These are phyloP conservation scores for Drosophila greeni DNA, from an alignment of 2,888 invertebrate genomes.

Conservation along the genomic window DNA sequence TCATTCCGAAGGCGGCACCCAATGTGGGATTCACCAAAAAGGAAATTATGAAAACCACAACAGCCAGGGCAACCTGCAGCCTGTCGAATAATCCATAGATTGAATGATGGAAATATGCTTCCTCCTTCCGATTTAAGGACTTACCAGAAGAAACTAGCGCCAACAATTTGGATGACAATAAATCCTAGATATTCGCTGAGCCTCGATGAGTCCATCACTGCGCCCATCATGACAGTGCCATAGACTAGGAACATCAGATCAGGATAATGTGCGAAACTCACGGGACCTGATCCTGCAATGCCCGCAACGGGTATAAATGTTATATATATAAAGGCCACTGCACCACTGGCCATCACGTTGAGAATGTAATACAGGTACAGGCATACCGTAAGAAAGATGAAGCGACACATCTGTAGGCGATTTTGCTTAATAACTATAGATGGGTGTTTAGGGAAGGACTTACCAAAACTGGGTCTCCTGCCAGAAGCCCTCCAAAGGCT, in stretches of 20 bases:
- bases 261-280: slow-evolving; percentile 40
- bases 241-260: slow-evolving; percentile 44
- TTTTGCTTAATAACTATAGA: neutral
- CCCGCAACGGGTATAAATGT: slow-evolving; percentile 45
- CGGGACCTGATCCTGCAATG: slow-evolving; percentile 21
- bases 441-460: neutral
- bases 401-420: slow-evolving; percentile 43
- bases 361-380: slow-evolving; percentile 49
- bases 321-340: slow-evolving; percentile 52
- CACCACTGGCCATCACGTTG: slow-evolving; percentile 51
- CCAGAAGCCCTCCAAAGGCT: slow-evolving; percentile 36
- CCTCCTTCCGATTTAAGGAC: neutral
- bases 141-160: slow-evolving; percentile 43
- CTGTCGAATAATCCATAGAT: slow-evolving; percentile 16
- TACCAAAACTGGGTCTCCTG: slow-evolving; percentile 33
- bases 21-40: slow-evolving; percentile 26
- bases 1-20: slow-evolving; percentile 54
- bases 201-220: slow-evolving; percentile 53
- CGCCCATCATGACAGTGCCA: slow-evolving; percentile 39
- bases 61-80: slow-evolving; percentile 38
- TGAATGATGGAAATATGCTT: rapidly evolving
- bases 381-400: slow-evolving; percentile 32
- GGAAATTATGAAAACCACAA: neutral
- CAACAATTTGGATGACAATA: slow-evolving; percentile 13
- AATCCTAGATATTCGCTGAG: slow-evolving; percentile 44